Evolutionary conservation across 2,797 vertebrate genomes (phyloP), one percentile per base, ranked within the genome.

Genomic region (Cynopterus sphinx): DNA sequence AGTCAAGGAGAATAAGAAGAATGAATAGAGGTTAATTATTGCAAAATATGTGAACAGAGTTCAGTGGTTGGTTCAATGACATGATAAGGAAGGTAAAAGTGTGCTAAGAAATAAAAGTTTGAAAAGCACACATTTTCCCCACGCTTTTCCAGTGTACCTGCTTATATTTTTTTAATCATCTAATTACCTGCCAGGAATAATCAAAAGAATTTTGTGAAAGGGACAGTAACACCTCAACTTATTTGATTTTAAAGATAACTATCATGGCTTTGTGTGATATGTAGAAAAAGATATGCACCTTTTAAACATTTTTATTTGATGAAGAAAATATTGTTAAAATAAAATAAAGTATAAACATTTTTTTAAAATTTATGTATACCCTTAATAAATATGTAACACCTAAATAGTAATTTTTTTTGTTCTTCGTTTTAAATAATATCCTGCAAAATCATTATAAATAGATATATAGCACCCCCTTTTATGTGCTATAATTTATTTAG

Each of bases 401-500:
- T 53, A 78, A 39, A 6, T 59, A 63, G 21, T 59, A 31, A 41
- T 22, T 88, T 39, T 46, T 46, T 96, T 92, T 51, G 49, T 6
- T 9, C 1, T 19, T 1, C 0, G 1, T 57, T 87, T 67, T 55
- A 89, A 87, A 49, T 78, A 82, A 36, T 65, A 61, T 26, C 7
- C 22, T 43, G n/a, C 3, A 16, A 36, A 89, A 43, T 28, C 4
- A 51, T 65, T 61, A 8, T 53, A 68, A 92, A 49, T 65, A 17
- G 15, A 49, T 59, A 61, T 4, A n/a, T 1, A 70, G 24, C 49
- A 51, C 51, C 0, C 0, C 0, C 1, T 53, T 78, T 36, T 3
- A 74, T 51, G 33, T 59, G 8, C 3, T 12, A 9, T 63, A 22
- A 36, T 53, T 78, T 46, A 51, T 57, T 91, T 81, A 55, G 24